These are phyloP conservation scores for Brachystomella parvula DNA, from an alignment of 1,140 invertebrate genomes.

Conservation along the genomic window DNA sequence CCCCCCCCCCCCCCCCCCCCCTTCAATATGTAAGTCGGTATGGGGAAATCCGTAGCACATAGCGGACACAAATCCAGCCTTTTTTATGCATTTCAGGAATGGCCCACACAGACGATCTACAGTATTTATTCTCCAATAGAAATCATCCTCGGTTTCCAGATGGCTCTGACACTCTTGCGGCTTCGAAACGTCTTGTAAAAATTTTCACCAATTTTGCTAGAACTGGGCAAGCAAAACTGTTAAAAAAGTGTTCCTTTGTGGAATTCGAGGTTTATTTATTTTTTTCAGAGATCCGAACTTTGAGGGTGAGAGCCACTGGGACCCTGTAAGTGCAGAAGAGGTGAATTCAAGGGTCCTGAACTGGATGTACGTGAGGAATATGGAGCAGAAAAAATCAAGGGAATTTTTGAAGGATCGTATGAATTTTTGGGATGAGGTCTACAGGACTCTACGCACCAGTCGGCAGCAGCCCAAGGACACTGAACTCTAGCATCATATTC, in stretches of 20 bases:
- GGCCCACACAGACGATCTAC: neutral
- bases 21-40: too few relatives aligned
- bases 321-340: neutral
- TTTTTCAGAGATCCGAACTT: neutral
- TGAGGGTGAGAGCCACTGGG: neutral
- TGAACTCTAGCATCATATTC: too few relatives aligned
- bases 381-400: too few relatives aligned
- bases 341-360: neutral
- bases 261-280: neutral
- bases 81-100: neutral
- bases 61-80: too few relatives aligned
- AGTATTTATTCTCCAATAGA: neutral
- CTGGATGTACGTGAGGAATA: neutral
- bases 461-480: too few relatives aligned
- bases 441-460: too few relatives aligned
- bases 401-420: too few relatives aligned
- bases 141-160: neutral
- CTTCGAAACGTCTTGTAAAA: neutral
- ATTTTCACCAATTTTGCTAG: neutral
- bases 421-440: too few relatives aligned
- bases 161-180: neutral
- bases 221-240: neutral
- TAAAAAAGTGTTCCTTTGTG: neutral
- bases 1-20: too few relatives aligned
- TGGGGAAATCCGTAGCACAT: too few relatives aligned